phyloP scores from a whole-genome alignment of 2,888 invertebrate genomes.

The Lochmaea crataegi region DNA sequence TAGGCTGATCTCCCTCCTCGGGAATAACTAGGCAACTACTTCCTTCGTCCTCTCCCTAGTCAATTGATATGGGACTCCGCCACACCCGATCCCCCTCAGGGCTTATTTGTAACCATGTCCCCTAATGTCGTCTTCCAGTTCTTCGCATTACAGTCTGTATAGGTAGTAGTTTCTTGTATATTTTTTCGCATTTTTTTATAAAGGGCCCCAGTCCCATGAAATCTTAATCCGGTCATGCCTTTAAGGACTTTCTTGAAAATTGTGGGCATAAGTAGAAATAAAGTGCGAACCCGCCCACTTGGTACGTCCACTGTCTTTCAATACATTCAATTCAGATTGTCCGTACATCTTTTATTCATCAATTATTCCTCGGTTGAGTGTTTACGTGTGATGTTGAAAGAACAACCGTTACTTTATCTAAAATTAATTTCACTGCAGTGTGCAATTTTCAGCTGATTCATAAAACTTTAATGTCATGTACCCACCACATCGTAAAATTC shows the following conservation, averaged over 20 bases:
- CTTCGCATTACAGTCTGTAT: too few species aligned
- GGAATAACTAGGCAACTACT: too few species aligned
- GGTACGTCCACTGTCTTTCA: constrained; percentile 9
- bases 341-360: constrained; percentile 12
- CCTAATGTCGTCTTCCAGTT: too few species aligned
- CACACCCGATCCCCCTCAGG: too few species aligned
- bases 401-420: constrained; percentile 19
- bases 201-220: too few species aligned
- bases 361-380: constrained; percentile 3
- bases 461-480: constrained; percentile 9
- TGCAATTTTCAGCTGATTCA: constrained; percentile 17
- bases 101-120: too few species aligned
- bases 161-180: too few species aligned
- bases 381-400: constrained; percentile 13
- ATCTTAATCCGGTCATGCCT: too few species aligned
- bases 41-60: too few species aligned
- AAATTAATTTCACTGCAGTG: constrained; percentile 11
- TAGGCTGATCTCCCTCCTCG: too few species aligned
- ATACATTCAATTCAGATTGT: constrained; percentile 3
- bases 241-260: neutral
- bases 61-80: too few species aligned
- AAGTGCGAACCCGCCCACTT: neutral
- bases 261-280: neutral
- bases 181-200: too few species aligned
- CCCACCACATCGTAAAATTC: constrained; percentile 7